Conservation (phyloP, 1,140 invertebrate species). For the Copidosoma floridanum region DNA sequence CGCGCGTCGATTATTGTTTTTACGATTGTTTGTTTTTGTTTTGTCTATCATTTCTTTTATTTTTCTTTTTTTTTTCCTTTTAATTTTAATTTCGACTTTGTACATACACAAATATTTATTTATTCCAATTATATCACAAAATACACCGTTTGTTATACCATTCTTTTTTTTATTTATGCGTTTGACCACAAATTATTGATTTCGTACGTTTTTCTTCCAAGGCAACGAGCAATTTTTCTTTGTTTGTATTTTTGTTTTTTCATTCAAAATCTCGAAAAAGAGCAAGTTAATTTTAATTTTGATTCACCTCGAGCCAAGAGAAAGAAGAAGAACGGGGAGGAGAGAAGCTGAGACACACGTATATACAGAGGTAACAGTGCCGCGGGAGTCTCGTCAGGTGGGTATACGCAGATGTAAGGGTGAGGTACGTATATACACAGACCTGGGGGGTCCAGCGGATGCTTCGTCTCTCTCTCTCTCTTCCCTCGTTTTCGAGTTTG, state of each 20-base stretch:
- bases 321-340: not conserved
- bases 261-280: not conserved
- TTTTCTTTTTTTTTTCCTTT: slow-evolving; percentile 14
- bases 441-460: slow-evolving; percentile 48
- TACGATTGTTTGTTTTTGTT: too few species aligned
- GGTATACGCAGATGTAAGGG: slow-evolving; percentile 43
- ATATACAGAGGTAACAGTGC: not conserved
- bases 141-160: not conserved
- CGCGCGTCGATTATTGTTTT: too few species aligned
- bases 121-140: not conserved
- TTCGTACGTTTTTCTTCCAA: not conserved
- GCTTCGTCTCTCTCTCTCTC: slow-evolving; percentile 14
- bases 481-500: slow-evolving; percentile 44
- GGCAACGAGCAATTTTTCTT: not conserved
- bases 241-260: too few species aligned
- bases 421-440: slow-evolving; percentile 34
- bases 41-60: slow-evolving; percentile 5
- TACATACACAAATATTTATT: not conserved
- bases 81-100: too few species aligned
- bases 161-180: not conserved
- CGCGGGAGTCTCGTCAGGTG: slow-evolving; percentile 15
- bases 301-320: too few species aligned
- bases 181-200: not conserved
- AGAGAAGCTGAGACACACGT: not conserved
- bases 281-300: too few species aligned